These are phyloP conservation scores for Sweltsa coloradensis DNA, from an alignment of 1,140 invertebrate species.

Conservation along the genomic window DNA sequence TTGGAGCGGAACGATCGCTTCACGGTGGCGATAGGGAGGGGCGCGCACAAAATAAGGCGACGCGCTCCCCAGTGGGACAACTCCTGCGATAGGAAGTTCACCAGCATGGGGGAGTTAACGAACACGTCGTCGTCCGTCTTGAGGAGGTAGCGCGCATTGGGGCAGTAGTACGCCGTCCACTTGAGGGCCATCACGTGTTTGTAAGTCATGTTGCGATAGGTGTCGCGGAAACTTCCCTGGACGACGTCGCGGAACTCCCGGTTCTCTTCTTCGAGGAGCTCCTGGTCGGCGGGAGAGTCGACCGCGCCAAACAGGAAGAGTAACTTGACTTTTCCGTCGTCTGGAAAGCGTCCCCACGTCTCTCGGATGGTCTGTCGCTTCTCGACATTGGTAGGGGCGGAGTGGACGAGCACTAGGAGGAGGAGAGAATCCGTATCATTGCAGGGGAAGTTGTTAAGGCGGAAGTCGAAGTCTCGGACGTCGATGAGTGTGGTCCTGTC, in stretches of 20 bases:
- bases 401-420: constrained; percentile 52
- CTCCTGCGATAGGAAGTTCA: constrained; percentile 43
- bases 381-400: constrained; percentile 44
- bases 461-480: constrained; percentile 41
- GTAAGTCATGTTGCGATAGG: constrained; percentile 75
- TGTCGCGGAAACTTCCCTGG: constrained; percentile 65
- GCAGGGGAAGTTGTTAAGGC: constrained; percentile 39
- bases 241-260: constrained; percentile 52
- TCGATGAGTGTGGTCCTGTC: constrained; percentile 38
- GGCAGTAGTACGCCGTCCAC: constrained; percentile 55
- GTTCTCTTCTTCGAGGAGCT: constrained; percentile 44
- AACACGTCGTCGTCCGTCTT: constrained; percentile 73
- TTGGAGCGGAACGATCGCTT: constrained; percentile 52
- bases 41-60: constrained; percentile 45
- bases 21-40: constrained; percentile 27
- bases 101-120: constrained; percentile 51
- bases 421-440: constrained; percentile 30
- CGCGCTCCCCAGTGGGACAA: constrained; percentile 40
- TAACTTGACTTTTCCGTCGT: constrained; percentile 30
- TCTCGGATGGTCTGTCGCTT: constrained; percentile 47
- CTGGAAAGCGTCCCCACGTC: constrained; percentile 51
- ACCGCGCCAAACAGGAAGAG: constrained; percentile 59
- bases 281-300: constrained; percentile 28
- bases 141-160: constrained; percentile 53
- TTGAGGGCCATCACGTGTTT: constrained; percentile 78